Conservation (phyloP, 92 coral and sea anemone genomes). For the Epizoanthus rinbou region DNA sequence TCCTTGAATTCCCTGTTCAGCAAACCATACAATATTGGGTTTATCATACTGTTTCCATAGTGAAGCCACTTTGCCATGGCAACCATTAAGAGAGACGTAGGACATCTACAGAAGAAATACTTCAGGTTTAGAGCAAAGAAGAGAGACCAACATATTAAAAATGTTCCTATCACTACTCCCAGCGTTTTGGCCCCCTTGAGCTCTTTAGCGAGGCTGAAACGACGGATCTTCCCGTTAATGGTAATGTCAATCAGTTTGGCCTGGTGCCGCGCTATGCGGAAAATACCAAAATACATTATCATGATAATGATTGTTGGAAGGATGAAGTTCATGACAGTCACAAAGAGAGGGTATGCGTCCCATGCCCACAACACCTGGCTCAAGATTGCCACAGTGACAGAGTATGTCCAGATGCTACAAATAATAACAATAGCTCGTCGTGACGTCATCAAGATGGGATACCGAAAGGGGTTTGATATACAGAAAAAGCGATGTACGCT, state of each 20-base stretch:
- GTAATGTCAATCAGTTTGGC: constrained; percentile 87
- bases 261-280: constrained; percentile 88
- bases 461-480: constrained; percentile 81
- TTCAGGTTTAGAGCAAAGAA: constrained; percentile 84
- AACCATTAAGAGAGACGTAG: constrained; percentile 65
- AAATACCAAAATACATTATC: constrained; percentile 81
- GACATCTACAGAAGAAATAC: constrained; percentile 65
- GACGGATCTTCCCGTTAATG: constrained; percentile 72
- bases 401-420: constrained; percentile 67
- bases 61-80: constrained; percentile 98
- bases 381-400: constrained; percentile 62
- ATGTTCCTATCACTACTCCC: constrained; percentile 94
- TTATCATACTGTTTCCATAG: constrained; percentile 89
- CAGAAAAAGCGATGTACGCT: constrained; percentile 92
- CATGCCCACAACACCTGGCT: constrained; percentile 62
- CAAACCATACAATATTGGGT: constrained; percentile 91
- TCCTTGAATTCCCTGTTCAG: constrained; percentile 87
- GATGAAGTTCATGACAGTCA: constrained; percentile 77
- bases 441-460: constrained; percentile 74
- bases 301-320: constrained; percentile 78
- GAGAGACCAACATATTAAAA: constrained; percentile 94
- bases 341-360: constrained; percentile 56
- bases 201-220: constrained; percentile 78
- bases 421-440: constrained; percentile 74
- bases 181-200: constrained; percentile 92